Conservation (phyloP, 1,140 invertebrate genomes). For the Proales similis region DNA sequence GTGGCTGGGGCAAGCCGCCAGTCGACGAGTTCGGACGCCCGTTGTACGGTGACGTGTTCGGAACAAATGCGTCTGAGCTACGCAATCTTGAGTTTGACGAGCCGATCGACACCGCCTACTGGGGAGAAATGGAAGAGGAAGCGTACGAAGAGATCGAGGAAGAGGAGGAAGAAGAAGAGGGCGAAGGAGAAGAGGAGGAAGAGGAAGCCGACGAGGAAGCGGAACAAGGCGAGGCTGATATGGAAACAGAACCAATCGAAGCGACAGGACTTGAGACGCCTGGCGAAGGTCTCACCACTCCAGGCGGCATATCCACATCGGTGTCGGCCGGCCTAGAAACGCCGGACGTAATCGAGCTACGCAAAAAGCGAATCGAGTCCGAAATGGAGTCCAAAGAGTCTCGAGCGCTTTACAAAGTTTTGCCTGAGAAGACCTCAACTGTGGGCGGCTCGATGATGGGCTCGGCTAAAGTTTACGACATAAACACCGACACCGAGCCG, state of each 20-base stretch:
- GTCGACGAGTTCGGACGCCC: slow-evolving; percentile 96
- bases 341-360: slow-evolving; percentile 91
- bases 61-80: slow-evolving; percentile 51
- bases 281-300: slow-evolving; percentile 66
- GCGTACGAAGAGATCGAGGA: slow-evolving; percentile 61
- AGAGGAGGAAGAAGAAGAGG: slow-evolving; percentile 47
- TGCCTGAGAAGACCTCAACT: slow-evolving; percentile 87
- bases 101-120: slow-evolving; percentile 59
- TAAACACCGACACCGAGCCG: too few relatives aligned
- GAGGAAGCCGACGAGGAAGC: slow-evolving; percentile 15
- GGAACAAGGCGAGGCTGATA: not conserved
- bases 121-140: slow-evolving; percentile 94
- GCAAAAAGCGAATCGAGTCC: slow-evolving; percentile 91
- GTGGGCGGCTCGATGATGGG: slow-evolving; percentile 81
- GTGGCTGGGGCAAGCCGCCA: slow-evolving; percentile 98
- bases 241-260: slow-evolving; percentile 12
- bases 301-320: slow-evolving; percentile 69
- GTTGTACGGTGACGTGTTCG: slow-evolving; percentile 97
- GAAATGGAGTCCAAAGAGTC: slow-evolving; percentile 76
- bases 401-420: slow-evolving; percentile 70
- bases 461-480: slow-evolving; percentile 91
- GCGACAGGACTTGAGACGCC: slow-evolving; percentile 34
- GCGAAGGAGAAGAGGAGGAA: slow-evolving; percentile 45
- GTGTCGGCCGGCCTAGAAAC: slow-evolving; percentile 90
- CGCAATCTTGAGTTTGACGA: slow-evolving; percentile 65